Conservation (phyloP, 2,888 invertebrate genomes). For the Apoda limacodes region DNA sequence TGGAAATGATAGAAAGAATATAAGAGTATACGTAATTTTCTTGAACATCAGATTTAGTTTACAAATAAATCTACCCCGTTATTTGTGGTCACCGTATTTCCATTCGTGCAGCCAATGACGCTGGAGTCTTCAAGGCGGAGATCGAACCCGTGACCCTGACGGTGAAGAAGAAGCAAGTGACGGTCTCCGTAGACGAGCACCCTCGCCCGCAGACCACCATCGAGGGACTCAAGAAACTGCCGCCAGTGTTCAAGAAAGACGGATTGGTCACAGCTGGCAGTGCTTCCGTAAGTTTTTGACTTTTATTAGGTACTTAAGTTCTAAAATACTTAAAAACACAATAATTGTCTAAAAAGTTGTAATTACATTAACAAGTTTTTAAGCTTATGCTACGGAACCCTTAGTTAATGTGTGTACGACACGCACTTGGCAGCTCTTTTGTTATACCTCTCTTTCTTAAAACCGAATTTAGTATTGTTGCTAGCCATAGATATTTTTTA, state of each 20-base stretch:
- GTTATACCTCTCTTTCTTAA: background rate
- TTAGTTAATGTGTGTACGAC: too few species aligned
- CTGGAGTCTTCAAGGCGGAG: constrained; percentile 91
- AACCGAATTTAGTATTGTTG: background rate
- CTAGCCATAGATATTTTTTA: too few species aligned
- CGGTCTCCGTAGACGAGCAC: constrained; percentile 90
- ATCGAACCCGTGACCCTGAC: constrained; percentile 87
- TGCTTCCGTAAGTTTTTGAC: constrained; percentile 79
- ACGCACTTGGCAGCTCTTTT: too few species aligned
- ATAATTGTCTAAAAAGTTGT: background rate
- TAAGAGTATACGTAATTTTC: too few species aligned
- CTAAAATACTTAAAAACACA: background rate
- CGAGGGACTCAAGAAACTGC: constrained; percentile 86
- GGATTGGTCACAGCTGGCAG: constrained; percentile 95
- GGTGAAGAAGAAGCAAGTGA: constrained; percentile 84
- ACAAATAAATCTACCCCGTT: too few species aligned
- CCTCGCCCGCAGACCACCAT: constrained; percentile 90
- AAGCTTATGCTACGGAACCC: too few species aligned
- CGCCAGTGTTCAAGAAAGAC: constrained; percentile 92
- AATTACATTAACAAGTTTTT: too few species aligned
- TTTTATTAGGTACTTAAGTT: background rate
- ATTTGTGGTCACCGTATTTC: too few species aligned
- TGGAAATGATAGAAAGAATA: too few species aligned
- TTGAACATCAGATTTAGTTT: too few species aligned
- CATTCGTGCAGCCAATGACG: constrained; percentile 90